Base-by-base conservation (phyloP, 30 jellyfish, hydroid and myxozoan genomes). In the Aurelia sp. region DNA sequence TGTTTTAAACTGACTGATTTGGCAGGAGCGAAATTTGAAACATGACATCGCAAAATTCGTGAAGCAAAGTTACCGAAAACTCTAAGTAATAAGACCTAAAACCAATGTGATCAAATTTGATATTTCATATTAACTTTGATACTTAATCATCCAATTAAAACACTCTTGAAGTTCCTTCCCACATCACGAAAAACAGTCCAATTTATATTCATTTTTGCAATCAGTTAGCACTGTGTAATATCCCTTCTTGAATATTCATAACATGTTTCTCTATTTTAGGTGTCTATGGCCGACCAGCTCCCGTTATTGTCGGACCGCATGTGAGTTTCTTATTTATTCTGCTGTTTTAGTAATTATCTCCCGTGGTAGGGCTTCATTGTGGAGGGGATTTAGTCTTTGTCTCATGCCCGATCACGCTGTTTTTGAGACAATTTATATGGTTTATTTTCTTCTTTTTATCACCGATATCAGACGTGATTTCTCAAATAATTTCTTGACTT, bases 291-390 rank as follows among this genome's bases (percentile, higher is more conserved):
- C 91, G 98, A n/a, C 98, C 98, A 47, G 98, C 98, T 3, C 97
- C 98, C 79, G 98, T 93, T 41, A 93, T 93, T 7, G 98, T 93
- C 31, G 97, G 97, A 59, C 98, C 98, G n/a, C 98, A 93, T 79
- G 90, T 84, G 93, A 84, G 93, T 84, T 63, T 75, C 21, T 23
- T 75, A 75, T 79, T 79, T 79, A 79, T 79, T 79, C 69, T 64
- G 31, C 89, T 79, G 89, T 79, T 79, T 63, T 63, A 18, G 74
- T 62, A 79, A 79, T 79, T 79, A 79, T 61, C 81, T 65, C 89
- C 73, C 41, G 83, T 62, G 78, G 78, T 78, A 77, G 88, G 68
- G 51, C 23, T 65, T 60, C 75, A 63, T 65, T 79, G 67, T 65
- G 22, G 30, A 64, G 50, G 65, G 77, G 78, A 59, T 59, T 77